Evolutionary conservation across 2,888 invertebrate genomes (phyloP), one percentile per base, ranked within the genome.

Genomic region (Cryptophagus acutangulus): DNA sequence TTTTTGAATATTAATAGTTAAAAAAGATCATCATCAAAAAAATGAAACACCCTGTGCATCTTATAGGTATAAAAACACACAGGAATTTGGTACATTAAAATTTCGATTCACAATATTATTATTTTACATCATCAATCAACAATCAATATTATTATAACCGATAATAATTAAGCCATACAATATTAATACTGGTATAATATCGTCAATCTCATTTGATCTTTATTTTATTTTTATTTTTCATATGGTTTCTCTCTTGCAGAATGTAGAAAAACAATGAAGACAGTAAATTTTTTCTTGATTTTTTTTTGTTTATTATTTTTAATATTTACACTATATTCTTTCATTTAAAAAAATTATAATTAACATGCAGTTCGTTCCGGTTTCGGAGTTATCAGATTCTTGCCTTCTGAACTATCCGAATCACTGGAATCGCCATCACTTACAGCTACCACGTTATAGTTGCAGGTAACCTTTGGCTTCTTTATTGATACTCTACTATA

Each of bases 401-500:
- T 60, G 25, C 63, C 65, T 45, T 67, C 67, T 33, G 67, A 65
- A 55, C 62, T 65, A 47, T 69, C 67, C 14, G 66, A 63, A 55
- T 69, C 69, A 53, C 63, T 65, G 13, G 65, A 63, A 50, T 69
- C 69, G 14, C 65, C 67, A 34, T 67, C 69, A 53, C 67, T 68
- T 46, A 69, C 68, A 43, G 69, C 63, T 43, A 70, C 70, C 41
- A 71, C 69, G 47, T 70, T 71, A 58, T 71, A 71, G 49, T 71
- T 70, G 53, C 71, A 71, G 35, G 70, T 70, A 38, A 71, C 70
- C 57, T 69, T 70, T 31, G 71, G 70, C 47, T 71, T 70, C 52
- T 68, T 68, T 50, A 71, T 71, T 29, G 71, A 71, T 41, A 71
- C 69, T 53, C 64, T 62, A 57, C 66, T 71, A 57, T 68, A 70